Evolutionary conservation across 2,797 vertebrate genomes (phyloP).

Genomic region (Telmatherina bonti): DNA sequence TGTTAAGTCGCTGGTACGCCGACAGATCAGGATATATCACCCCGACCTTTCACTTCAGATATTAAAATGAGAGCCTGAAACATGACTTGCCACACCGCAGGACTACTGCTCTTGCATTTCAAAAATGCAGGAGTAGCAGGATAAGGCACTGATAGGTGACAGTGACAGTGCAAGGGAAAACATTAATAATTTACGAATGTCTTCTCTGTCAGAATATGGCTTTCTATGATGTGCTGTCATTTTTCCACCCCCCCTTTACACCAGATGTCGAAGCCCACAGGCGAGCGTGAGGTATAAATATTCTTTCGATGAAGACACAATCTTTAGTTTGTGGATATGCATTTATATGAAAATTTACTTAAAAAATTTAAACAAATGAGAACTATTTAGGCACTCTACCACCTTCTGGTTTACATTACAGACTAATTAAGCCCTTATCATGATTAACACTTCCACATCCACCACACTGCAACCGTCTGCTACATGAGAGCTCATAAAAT

Average conservation of each 20-base stretch:
- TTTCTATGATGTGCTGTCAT: slow-evolving; percentile 53
- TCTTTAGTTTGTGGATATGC: slow-evolving; percentile 7
- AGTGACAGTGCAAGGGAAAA: slow-evolving; percentile 70
- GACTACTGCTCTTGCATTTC: slow-evolving; percentile 61
- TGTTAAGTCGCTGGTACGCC: slow-evolving; percentile 68
- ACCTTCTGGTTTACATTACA: slow-evolving; percentile 43
- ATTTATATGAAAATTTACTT: slow-evolving; percentile 18
- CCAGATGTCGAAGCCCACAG: slow-evolving; percentile 48
- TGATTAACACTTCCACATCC: slow-evolving; percentile 20
- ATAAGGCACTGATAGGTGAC: slow-evolving; percentile 67
- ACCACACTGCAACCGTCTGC: slow-evolving; percentile 28
- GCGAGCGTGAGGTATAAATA: slow-evolving; percentile 60
- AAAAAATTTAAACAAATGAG: slow-evolving; percentile 35
- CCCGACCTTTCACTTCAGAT: slow-evolving; percentile 73
- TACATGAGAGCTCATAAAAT: slow-evolving; percentile 50
- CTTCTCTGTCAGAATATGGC: slow-evolving; percentile 63
- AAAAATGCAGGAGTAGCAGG: slow-evolving; percentile 53
- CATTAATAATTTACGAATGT: slow-evolving; percentile 73
- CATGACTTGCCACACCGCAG: slow-evolving; percentile 63
- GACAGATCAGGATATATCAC: slow-evolving; percentile 68
- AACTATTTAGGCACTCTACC: slow-evolving; percentile 32
- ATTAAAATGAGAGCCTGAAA: slow-evolving; percentile 73
- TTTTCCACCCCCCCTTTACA: slow-evolving; percentile 1
- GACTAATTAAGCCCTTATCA: slow-evolving; percentile 45
- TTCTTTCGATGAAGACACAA: slow-evolving; percentile 47